These are phyloP conservation scores for Babylonia areolata DNA, from an alignment of 1,140 invertebrate species.

Conservation along the genomic window DNA sequence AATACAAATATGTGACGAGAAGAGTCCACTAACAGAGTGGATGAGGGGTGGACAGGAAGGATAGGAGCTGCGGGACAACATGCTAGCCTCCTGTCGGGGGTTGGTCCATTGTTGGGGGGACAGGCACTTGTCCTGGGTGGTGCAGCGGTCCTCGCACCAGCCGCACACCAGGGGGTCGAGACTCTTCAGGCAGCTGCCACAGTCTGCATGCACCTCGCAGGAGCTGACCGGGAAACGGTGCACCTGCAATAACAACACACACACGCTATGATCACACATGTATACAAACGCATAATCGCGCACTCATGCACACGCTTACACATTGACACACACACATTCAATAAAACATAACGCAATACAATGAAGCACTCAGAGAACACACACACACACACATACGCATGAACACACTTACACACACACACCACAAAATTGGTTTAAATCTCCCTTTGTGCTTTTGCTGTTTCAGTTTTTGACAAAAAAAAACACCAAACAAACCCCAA, in stretches of 20 bases:
- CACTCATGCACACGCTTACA: too few relatives aligned
- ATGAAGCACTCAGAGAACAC: too few relatives aligned
- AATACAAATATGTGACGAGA: too few relatives aligned
- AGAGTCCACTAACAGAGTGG: constrained; percentile 44
- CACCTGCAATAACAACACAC: constrained; percentile 56
- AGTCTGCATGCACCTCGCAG: constrained; percentile 68
- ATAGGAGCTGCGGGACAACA: too few relatives aligned
- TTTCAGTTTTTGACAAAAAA: too few relatives aligned
- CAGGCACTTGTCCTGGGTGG: constrained; percentile 49
- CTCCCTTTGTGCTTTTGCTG: too few relatives aligned
- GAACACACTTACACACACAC: not conserved
- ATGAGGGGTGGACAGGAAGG: constrained; percentile 54
- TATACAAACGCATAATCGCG: too few relatives aligned
- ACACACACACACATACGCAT: constrained; percentile 2
- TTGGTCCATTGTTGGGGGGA: not conserved
- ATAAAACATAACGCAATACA: too few relatives aligned
- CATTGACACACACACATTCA: too few relatives aligned
- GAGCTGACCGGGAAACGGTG: constrained; percentile 64
- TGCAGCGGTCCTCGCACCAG: constrained; percentile 68
- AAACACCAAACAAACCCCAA: too few relatives aligned
- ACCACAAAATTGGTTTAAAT: too few relatives aligned
- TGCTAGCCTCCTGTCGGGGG: constrained; percentile 18
- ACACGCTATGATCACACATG: not conserved
- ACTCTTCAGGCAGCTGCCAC: constrained; percentile 64
- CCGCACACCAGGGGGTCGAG: constrained; percentile 71